These are phyloP conservation scores for Mormyrus hasselquistii DNA, from an alignment of 2,797 vertebrate genomes.

Conservation along the genomic window DNA sequence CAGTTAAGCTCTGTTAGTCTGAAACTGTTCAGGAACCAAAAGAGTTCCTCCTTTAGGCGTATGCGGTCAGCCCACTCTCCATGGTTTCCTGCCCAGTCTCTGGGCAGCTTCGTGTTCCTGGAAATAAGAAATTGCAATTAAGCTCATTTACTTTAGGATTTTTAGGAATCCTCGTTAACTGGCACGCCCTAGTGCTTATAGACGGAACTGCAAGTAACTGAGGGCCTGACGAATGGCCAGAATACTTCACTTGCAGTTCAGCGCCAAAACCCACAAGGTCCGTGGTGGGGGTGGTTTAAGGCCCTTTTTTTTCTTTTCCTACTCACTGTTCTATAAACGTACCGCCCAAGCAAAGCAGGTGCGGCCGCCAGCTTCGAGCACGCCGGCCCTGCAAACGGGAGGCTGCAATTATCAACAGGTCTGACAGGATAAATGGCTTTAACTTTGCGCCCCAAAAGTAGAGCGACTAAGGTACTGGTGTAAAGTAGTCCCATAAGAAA, in stretches of 20 bases:
- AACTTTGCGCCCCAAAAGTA: background rate
- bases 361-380: background rate
- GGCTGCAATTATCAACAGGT: background rate
- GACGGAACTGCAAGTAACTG: background rate
- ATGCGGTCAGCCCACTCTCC: background rate
- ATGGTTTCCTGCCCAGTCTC: background rate
- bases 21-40: background rate
- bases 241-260: background rate
- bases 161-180: background rate
- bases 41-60: background rate
- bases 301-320: background rate
- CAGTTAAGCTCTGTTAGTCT: conserved; percentile 4
- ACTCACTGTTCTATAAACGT: background rate
- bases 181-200: background rate
- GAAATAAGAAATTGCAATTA: background rate
- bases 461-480: background rate
- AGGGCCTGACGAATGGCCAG: background rate
- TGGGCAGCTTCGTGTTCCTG: background rate
- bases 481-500: background rate
- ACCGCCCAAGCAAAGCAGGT: background rate
- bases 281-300: background rate
- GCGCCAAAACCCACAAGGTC: conserved; percentile 6
- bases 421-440: background rate
- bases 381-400: background rate
- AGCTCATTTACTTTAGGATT: background rate